Percentiles rank a stretch among this genome's conserved stretches.
Conservation (phyloP, 2,797 vertebrate species). For the Gastrophryne carolinensis region DNA sequence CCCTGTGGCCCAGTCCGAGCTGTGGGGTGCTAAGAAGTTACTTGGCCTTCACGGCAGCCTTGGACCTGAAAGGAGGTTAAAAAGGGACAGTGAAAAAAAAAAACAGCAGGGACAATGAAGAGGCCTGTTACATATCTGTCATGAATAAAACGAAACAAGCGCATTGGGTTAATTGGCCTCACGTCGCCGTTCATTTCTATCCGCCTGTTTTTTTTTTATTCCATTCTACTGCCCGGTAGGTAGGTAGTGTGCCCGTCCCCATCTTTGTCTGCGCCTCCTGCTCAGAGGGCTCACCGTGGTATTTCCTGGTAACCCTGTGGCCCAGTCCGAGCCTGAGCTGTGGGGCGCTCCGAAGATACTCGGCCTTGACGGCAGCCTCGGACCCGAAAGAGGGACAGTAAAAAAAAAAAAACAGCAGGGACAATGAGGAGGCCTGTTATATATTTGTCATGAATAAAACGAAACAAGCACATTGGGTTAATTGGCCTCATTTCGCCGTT, state of each 20-base stretch:
- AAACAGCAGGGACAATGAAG: neutral
- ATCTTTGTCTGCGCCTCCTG: slow-evolving; percentile 64
- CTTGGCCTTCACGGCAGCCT: too few relatives aligned
- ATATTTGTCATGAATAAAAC: neutral
- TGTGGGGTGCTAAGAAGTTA: too few relatives aligned
- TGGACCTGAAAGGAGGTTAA: too few relatives aligned
- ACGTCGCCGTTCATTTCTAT: slow-evolving; percentile 48
- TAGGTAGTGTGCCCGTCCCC: slow-evolving; percentile 62
- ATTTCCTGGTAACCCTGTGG: too few relatives aligned
- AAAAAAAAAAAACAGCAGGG: too few relatives aligned
- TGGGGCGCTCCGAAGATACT: too few relatives aligned
- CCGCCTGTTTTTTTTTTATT: slow-evolving; percentile 60
- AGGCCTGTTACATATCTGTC: neutral
- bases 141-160: neutral
- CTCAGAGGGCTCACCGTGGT: too few relatives aligned
- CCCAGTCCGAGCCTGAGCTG: too few relatives aligned
- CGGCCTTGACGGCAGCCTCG: too few relatives aligned
- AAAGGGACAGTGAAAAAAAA: too few relatives aligned
- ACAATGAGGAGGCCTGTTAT: neutral
- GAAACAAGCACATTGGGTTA: neutral
- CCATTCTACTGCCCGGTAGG: slow-evolving; percentile 62
- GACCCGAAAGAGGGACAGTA: too few relatives aligned
- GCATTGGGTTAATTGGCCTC: neutral
- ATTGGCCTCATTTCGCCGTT: neutral
- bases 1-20: too few relatives aligned